Percentiles rank a stretch among this genome's conserved stretches.
These are phyloP conservation scores for Mythimna albipuncta DNA, from an alignment of 2,888 invertebrate genomes.

Conservation along the genomic window DNA sequence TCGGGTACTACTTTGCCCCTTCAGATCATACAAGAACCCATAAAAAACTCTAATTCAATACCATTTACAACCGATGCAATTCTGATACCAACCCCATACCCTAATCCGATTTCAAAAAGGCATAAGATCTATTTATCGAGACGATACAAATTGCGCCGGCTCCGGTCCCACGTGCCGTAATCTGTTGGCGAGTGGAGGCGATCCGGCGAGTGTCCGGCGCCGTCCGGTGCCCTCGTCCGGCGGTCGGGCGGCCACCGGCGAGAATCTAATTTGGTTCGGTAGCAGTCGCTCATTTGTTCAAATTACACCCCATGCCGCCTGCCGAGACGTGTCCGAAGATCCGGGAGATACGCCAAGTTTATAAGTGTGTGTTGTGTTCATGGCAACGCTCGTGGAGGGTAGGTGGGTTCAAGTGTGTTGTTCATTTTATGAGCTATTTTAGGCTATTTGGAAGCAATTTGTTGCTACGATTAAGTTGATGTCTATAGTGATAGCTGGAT, in stretches of 20 bases:
- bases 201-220: slow-evolving; percentile 59
- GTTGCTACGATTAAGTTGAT: too few species aligned
- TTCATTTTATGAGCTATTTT: neutral
- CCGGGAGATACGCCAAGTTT: slow-evolving; percentile 55
- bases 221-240: slow-evolving; percentile 60
- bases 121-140: slow-evolving; percentile 56
- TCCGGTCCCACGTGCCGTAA: slow-evolving; percentile 73
- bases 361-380: slow-evolving; percentile 57
- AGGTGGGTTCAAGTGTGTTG: slow-evolving; percentile 8
- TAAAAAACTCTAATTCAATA: slow-evolving; percentile 18
- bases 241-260: slow-evolving; percentile 77
- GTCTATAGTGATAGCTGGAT: too few species aligned
- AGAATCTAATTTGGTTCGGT: slow-evolving; percentile 92
- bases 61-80: slow-evolving; percentile 32
- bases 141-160: slow-evolving; percentile 75
- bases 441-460: neutral
- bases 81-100: slow-evolving; percentile 15
- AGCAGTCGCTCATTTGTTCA: slow-evolving; percentile 92
- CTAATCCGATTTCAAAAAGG: slow-evolving; percentile 47
- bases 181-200: slow-evolving; percentile 74
- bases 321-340: slow-evolving; percentile 69
- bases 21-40: too few species aligned
- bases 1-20: neutral
- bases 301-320: slow-evolving; percentile 72
- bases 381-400: slow-evolving; percentile 25